Percentiles rank a stretch among this genome's conserved stretches.
phyloP scores from a whole-genome alignment of 2,113 vertebrate genomes.

The Ondatra zibethicus region DNA sequence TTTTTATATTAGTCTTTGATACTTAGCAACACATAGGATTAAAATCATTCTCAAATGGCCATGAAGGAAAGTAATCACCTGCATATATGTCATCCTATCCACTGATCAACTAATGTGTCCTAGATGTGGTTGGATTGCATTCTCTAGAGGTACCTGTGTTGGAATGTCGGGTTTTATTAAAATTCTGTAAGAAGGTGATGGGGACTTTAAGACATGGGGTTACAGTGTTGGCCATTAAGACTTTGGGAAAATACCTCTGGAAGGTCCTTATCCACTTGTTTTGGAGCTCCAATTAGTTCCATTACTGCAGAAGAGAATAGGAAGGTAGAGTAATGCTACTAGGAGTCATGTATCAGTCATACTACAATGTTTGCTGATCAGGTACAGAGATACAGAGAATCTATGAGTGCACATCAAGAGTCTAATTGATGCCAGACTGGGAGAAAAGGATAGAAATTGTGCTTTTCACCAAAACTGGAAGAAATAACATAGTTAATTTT shows the following conservation, averaged over 20 bases:
- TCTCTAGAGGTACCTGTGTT: too few relatives aligned
- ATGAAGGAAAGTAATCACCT: not conserved
- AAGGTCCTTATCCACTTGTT: not conserved
- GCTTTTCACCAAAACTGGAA: not conserved
- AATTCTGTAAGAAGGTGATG: accelerated
- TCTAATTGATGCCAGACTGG: not conserved
- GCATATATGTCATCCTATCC: not conserved
- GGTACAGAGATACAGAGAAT: not conserved
- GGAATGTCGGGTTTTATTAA: not conserved
- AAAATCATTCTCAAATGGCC: not conserved
- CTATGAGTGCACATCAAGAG: not conserved
- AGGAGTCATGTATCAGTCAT: not conserved
- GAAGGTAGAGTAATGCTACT: too few relatives aligned
- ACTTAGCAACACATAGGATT: not conserved
- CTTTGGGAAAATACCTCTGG: accelerated
- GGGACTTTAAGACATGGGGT: not conserved
- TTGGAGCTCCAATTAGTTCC: too few relatives aligned
- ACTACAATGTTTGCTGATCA: not conserved
- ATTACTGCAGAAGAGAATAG: not conserved
- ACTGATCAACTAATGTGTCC: not conserved
- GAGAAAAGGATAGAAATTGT: not conserved
- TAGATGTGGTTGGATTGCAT: not conserved
- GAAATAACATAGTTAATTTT: not conserved
- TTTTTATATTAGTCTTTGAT: not conserved
- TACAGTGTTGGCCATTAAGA: accelerated